Conservation (phyloP, 2,797 vertebrate genomes). For the Sardinella longiceps region DNA sequence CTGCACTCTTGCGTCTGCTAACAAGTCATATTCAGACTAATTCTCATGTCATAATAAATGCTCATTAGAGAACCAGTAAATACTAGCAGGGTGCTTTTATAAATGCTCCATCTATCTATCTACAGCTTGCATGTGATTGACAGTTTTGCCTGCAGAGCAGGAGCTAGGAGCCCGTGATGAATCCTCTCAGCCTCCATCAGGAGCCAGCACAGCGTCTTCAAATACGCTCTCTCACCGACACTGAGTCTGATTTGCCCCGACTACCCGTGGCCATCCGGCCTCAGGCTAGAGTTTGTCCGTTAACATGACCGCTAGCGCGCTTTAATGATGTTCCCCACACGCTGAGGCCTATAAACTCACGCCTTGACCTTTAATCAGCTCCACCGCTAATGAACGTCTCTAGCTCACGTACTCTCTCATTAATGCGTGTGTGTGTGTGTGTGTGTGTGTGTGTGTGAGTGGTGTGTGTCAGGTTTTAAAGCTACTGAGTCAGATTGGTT, state of each 20-base stretch:
- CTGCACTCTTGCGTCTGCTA: background rate
- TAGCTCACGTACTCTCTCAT: background rate
- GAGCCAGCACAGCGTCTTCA: background rate
- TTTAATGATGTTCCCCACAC: background rate
- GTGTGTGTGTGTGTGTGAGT: background rate
- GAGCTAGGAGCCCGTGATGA: background rate
- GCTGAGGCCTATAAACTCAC: background rate
- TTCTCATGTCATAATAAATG: background rate
- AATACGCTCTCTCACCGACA: background rate
- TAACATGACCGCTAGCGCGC: slow-evolving; percentile 10
- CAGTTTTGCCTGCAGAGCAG: background rate
- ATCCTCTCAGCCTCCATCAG: background rate
- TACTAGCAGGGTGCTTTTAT: background rate
- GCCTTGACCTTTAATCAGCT: slow-evolving; percentile 9
- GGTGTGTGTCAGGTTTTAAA: background rate
- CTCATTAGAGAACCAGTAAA: background rate
- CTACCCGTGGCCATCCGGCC: background rate
- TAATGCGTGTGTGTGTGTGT: too few relatives aligned
- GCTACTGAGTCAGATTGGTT: background rate
- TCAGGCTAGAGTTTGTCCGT: background rate
- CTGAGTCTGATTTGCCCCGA: background rate
- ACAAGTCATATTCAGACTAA: background rate
- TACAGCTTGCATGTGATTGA: background rate
- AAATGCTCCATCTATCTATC: background rate
- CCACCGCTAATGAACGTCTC: background rate